A percentile compares a stretch with the other conserved stretches of the same genome.
phyloP scores from a whole-genome alignment of 2,113 vertebrate genomes.

The Carlito syrichta region DNA sequence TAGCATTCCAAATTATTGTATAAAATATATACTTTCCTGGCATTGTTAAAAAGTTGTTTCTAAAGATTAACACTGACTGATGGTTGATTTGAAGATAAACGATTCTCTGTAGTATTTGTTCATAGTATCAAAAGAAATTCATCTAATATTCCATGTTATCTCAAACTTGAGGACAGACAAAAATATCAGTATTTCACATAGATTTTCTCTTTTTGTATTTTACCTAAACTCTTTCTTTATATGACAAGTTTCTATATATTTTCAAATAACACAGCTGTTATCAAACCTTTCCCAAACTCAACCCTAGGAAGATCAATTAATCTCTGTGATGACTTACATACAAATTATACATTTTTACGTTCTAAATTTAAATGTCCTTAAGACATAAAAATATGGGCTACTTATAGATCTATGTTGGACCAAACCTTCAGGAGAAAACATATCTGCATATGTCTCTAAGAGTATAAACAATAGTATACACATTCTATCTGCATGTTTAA shows the following conservation, averaged over 20 bases:
- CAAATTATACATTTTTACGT: neutral
- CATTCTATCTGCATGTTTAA: neutral
- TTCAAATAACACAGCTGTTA: neutral
- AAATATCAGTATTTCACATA: neutral
- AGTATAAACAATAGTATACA: neutral
- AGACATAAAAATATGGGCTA: neutral
- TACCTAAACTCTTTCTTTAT: neutral
- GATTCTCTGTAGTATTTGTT: neutral
- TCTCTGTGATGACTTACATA: neutral
- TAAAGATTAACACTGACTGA: neutral
- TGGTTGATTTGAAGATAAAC: neutral
- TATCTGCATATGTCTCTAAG: neutral
- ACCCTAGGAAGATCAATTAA: neutral
- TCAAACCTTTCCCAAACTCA: neutral
- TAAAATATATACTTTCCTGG: neutral
- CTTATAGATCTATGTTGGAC: neutral
- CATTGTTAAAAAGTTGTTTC: neutral
- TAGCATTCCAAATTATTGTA: neutral
- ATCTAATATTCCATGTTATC: neutral
- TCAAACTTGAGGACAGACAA: neutral
- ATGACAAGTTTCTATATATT: neutral
- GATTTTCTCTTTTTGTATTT: neutral
- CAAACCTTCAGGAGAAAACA: neutral
- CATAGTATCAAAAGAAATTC: neutral
- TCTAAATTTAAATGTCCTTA: no score